phyloP scores from a whole-genome alignment of 2,113 vertebrate genomes.

The Phalacrocorax pelagicus region DNA sequence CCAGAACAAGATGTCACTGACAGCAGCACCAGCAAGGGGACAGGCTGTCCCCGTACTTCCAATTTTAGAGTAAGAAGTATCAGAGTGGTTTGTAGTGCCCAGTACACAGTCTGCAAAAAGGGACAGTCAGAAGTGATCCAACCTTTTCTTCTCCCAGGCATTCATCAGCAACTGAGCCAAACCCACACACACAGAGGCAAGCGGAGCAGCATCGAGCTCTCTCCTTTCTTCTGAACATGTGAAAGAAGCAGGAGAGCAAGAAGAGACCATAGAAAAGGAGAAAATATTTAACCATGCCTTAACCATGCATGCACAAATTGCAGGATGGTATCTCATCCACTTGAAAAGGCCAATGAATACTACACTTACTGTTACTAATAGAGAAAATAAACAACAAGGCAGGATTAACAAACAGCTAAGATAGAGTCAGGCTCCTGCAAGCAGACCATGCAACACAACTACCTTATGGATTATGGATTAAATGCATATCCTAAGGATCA shows the following conservation, averaged over 20 bases:
- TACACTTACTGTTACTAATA: neutral
- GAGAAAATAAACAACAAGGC: neutral
- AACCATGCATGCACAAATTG: neutral
- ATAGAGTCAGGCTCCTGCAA: neutral
- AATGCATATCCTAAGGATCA: neutral
- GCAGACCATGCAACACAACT: neutral
- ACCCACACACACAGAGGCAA: neutral
- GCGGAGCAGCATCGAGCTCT: neutral
- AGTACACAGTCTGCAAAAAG: neutral
- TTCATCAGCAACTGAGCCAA: neutral
- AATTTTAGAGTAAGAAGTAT: neutral
- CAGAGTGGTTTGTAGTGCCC: neutral
- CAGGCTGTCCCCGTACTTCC: neutral
- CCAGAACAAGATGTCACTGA: neutral
- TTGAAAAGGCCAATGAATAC: neutral
- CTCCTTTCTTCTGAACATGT: neutral
- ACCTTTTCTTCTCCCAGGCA: neutral
- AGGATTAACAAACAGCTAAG: neutral
- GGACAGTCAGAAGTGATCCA: neutral
- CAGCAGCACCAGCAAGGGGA: neutral
- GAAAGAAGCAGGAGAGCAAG: neutral
- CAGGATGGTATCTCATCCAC: neutral
- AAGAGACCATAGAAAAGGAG: neutral
- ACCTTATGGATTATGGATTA: neutral
- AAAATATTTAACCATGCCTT: neutral